These are phyloP conservation scores for Pipistrellus pygmaeus DNA, from an alignment of 2,797 vertebrate genomes.

Conservation along the genomic window DNA sequence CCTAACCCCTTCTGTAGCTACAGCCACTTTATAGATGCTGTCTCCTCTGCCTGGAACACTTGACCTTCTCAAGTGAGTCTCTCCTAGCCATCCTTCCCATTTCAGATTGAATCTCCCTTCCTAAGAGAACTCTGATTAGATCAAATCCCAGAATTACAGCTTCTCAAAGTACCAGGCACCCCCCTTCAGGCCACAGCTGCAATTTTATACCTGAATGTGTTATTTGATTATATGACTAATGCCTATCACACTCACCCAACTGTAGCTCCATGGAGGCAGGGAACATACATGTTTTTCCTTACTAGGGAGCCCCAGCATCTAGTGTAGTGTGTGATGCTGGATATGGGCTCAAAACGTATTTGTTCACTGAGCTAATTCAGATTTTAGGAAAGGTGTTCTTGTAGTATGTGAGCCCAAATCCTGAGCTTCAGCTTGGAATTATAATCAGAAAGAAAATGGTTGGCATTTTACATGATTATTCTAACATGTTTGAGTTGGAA, in stretches of 20 bases:
- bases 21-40: not conserved
- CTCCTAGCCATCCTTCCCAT: not conserved
- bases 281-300: not conserved
- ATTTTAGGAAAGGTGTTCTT: conserved; percentile 15
- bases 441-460: conserved; percentile 30
- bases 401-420: conserved; percentile 19
- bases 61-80: not conserved
- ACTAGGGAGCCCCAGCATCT: not conserved
- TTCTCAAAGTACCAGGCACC: not conserved
- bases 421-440: not conserved
- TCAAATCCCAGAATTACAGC: not conserved
- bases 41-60: not conserved
- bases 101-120: not conserved
- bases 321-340: not conserved
- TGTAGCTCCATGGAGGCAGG: not conserved
- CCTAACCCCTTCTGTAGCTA: accelerated
- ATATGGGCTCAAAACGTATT: not conserved
- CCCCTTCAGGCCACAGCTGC: not conserved
- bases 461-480: conserved; percentile 33
- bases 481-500: conserved; percentile 22
- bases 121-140: not conserved
- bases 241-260: not conserved
- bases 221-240: not conserved
- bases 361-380: not conserved
- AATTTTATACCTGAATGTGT: conserved; percentile 10